phyloP scores from a whole-genome alignment of 2,888 invertebrate species.

The Xylophagus ater region DNA sequence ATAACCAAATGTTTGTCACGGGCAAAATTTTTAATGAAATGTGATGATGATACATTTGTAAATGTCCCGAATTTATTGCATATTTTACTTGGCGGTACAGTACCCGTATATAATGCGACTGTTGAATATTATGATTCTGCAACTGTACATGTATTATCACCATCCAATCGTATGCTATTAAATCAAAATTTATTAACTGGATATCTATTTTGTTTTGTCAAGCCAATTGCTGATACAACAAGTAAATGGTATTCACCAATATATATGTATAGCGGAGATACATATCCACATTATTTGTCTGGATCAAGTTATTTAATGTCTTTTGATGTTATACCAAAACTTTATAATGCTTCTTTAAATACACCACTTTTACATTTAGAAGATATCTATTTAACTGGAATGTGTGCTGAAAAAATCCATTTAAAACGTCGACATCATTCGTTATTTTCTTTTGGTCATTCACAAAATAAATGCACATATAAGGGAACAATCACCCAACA shows the following conservation, averaged over 20 bases:
- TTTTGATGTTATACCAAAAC: conserved; percentile 48
- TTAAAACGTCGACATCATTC: conserved; percentile 52
- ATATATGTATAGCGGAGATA: conserved; percentile 60
- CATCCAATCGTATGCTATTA: conserved; percentile 28
- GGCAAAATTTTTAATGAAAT: conserved; percentile 65
- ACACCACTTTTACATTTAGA: conserved; percentile 66
- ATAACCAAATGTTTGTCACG: conserved; percentile 48
- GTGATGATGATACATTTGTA: conserved; percentile 79
- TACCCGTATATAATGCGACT: conserved; percentile 37
- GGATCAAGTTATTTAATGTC: conserved; percentile 74
- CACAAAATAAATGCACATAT: conserved; percentile 41
- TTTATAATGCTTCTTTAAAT: conserved; percentile 55
- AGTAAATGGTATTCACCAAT: conserved; percentile 78
- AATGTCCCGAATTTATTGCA: conserved; percentile 58
- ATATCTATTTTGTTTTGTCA: conserved; percentile 65
- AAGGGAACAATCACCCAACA: conserved; percentile 46
- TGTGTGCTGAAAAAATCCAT: conserved; percentile 50
- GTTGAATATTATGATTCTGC: conserved; percentile 29
- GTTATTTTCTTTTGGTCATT: conserved; percentile 44
- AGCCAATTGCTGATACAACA: conserved; percentile 57
- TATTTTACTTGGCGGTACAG: conserved; percentile 39
- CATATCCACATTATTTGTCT: conserved; percentile 70
- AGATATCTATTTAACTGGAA: conserved; percentile 69
- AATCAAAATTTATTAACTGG: conserved; percentile 53
- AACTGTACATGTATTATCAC: conserved; percentile 26